Evolutionary conservation across 2,888 invertebrate species (phyloP).

Genomic region (Epinotia demarniana): DNA sequence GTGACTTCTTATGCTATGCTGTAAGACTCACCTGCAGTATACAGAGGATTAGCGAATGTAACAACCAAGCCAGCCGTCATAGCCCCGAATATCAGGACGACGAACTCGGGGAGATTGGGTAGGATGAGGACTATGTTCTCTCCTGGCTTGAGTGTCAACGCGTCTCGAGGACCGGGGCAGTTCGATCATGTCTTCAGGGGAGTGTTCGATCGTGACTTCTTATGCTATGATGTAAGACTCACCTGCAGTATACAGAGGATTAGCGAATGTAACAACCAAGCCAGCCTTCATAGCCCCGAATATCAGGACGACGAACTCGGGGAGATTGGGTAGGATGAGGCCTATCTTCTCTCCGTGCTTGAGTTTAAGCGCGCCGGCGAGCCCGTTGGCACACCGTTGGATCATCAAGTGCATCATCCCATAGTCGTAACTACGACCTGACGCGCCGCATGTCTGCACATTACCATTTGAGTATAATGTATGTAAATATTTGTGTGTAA

Average conservation of each 20-base stretch:
- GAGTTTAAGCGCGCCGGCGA: conserved; percentile 83
- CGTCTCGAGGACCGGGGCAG: conserved; percentile 83
- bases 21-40: conserved; percentile 74
- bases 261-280: conserved; percentile 87
- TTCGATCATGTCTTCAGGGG: conserved; percentile 68
- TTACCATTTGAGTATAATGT: background rate
- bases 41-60: conserved; percentile 89
- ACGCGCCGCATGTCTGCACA: conserved; percentile 87
- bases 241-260: conserved; percentile 89
- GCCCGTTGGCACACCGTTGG: conserved; percentile 83
- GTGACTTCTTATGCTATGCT: conserved; percentile 59
- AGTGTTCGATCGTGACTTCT: conserved; percentile 80
- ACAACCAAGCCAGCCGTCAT: conserved; percentile 87
- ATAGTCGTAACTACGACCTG: conserved; percentile 87
- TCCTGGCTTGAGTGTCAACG: conserved; percentile 84
- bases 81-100: conserved; percentile 87
- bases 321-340: conserved; percentile 88
- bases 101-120: conserved; percentile 89
- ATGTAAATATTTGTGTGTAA: too few species aligned
- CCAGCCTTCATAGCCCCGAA: conserved; percentile 88
- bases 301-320: conserved; percentile 87
- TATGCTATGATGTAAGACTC: conserved; percentile 47
- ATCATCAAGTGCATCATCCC: conserved; percentile 85
- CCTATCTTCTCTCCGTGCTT: conserved; percentile 87
- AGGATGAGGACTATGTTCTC: conserved; percentile 87